Percentiles rank a stretch among this genome's conserved stretches.
Evolutionary conservation across 2,888 invertebrate species (phyloP).

Genomic region (Rapana venosa): DNA sequence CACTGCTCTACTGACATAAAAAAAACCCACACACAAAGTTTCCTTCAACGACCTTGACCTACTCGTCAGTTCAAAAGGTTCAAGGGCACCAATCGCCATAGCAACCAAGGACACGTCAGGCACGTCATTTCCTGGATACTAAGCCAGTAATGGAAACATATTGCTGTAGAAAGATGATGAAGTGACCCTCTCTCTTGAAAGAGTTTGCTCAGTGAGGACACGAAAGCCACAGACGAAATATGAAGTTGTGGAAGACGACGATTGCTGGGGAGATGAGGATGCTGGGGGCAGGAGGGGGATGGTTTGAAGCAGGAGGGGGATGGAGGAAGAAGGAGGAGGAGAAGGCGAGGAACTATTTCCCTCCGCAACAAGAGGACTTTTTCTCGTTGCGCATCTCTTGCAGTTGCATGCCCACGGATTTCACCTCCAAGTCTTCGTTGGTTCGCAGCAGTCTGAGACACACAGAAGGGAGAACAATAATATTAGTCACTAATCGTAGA

Average conservation of each 20-base stretch:
- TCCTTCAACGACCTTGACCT: too few relatives aligned
- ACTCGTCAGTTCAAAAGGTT: too few relatives aligned
- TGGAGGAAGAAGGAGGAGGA: background rate
- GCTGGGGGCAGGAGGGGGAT: background rate
- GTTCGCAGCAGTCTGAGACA: slow-evolving; percentile 60
- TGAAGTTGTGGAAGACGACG: background rate
- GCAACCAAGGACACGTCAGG: too few relatives aligned
- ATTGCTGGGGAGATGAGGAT: background rate
- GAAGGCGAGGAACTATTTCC: background rate
- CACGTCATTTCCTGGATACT: too few relatives aligned
- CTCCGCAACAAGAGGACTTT: slow-evolving; percentile 61
- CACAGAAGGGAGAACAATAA: background rate
- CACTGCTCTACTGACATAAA: too few relatives aligned
- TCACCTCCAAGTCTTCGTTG: slow-evolving; percentile 77
- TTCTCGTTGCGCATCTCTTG: slow-evolving; percentile 60
- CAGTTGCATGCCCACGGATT: slow-evolving; percentile 74
- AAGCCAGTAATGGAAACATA: too few relatives aligned
- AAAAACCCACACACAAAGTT: too few relatives aligned
- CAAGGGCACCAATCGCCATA: too few relatives aligned
- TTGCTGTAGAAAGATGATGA: too few relatives aligned
- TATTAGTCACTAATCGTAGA: too few relatives aligned
- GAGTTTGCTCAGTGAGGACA: background rate
- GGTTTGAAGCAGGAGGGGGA: background rate
- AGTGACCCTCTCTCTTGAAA: too few relatives aligned
- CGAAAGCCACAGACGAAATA: background rate